Percentiles rank a stretch among this genome's conserved stretches.
phyloP scores from a whole-genome alignment of 2,113 vertebrate species.

The Myxocyprinus asiaticus region DNA sequence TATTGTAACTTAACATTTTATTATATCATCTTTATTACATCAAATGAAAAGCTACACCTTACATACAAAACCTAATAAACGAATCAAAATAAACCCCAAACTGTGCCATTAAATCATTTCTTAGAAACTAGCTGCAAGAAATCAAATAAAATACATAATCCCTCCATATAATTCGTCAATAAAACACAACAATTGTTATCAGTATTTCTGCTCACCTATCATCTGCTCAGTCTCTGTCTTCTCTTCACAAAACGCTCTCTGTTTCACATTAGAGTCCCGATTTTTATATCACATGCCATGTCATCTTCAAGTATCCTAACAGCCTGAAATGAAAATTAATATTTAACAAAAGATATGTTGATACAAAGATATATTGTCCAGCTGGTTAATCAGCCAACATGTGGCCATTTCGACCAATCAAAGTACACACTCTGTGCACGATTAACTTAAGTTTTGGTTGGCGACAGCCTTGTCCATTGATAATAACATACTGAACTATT shows the following conservation, averaged over 20 bases:
- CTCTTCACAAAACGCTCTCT: constrained; percentile 94
- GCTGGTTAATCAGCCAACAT: too few relatives aligned
- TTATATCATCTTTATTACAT: too few relatives aligned
- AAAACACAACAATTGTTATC: neutral
- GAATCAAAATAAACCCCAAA: too few relatives aligned
- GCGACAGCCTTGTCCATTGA: neutral
- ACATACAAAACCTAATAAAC: constrained; percentile 9
- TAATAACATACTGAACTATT: too few relatives aligned
- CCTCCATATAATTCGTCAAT: neutral
- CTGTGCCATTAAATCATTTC: too few relatives aligned
- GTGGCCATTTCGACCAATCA: too few relatives aligned
- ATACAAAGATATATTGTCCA: neutral
- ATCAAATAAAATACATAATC: too few relatives aligned
- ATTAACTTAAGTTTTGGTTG: neutral
- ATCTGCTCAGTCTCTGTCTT: constrained; percentile 89
- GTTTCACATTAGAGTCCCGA: constrained; percentile 90
- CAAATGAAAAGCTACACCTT: neutral
- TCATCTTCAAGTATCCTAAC: constrained; percentile 92
- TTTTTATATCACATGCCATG: constrained; percentile 94
- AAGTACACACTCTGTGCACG: neutral
- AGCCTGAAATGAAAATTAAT: constrained; percentile 72
- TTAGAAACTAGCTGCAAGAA: too few relatives aligned
- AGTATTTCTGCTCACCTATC: constrained; percentile 79
- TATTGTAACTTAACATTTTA: too few relatives aligned
- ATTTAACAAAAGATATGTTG: neutral